A percentile compares a stretch with the other conserved stretches of the same genome.
Evolutionary conservation across 2,113 vertebrate species (phyloP).

Genomic region (Arenaria interpres): DNA sequence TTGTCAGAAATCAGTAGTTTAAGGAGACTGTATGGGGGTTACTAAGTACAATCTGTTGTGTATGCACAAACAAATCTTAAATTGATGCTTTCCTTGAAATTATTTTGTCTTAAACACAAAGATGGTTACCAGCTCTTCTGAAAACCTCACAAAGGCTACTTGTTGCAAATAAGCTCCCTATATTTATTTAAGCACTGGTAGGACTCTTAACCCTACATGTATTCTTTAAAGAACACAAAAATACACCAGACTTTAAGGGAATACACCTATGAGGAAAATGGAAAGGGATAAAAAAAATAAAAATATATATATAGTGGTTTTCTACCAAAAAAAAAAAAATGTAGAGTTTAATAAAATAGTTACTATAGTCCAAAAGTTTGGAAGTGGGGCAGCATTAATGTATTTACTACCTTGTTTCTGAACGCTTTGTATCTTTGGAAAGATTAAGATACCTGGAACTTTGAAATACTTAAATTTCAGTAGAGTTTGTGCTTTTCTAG

Average conservation of each 20-base stretch:
- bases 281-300: background rate
- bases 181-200: background rate
- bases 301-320: background rate
- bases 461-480: constrained; percentile 20
- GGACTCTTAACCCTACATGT: background rate
- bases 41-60: constrained; percentile 19
- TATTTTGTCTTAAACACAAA: constrained; percentile 29
- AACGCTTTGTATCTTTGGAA: background rate
- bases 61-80: constrained; percentile 43
- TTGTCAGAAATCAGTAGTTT: background rate
- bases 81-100: constrained; percentile 15
- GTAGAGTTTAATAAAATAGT: background rate
- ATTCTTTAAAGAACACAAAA: constrained; percentile 31
- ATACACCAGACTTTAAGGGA: background rate
- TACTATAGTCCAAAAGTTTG: background rate
- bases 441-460: background rate
- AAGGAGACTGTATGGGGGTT: background rate
- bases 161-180: background rate
- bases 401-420: constrained; percentile 39
- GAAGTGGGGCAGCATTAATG: background rate
- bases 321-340: background rate
- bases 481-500: constrained; percentile 35
- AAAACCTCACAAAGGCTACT: background rate
- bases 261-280: background rate
- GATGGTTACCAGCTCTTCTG: constrained; percentile 21